Conservation (phyloP, 2,888 invertebrate genomes). For the Asteroscopus sphinx region DNA sequence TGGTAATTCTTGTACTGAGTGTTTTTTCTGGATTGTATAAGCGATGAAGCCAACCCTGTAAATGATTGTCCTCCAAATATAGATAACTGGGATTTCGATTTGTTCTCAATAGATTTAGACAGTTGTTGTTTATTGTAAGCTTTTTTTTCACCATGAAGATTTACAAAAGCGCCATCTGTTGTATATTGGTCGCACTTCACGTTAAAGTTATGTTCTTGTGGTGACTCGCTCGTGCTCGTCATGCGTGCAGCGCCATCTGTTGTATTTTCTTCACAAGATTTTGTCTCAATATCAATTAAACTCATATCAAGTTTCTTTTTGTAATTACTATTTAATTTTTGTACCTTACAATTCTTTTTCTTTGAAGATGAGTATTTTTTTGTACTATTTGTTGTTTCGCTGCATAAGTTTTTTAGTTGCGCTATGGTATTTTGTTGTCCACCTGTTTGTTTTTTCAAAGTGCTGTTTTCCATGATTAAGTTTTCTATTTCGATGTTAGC, state of each 20-base stretch:
- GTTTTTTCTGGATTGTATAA: not conserved
- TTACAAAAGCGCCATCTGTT: not conserved
- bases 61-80: not conserved
- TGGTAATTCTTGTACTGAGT: constrained; percentile 1
- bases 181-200: not conserved
- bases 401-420: not conserved
- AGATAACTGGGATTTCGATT: not conserved
- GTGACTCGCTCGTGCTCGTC: not conserved
- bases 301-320: not conserved
- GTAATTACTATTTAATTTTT: not conserved
- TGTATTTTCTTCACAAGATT: not conserved
- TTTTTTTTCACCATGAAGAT: not conserved
- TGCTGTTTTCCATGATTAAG: not conserved
- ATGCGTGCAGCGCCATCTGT: not conserved
- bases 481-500: not conserved
- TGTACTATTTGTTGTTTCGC: not conserved
- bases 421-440: not conserved
- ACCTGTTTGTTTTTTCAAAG: not conserved
- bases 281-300: not conserved
- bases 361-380: not conserved
- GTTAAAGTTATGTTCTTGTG: not conserved
- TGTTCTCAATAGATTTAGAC: not conserved
- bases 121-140: not conserved
- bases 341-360: not conserved
- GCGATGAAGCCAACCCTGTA: not conserved